These are phyloP conservation scores for Drosophila lutescens DNA, from an alignment of 2,888 invertebrate genomes.

Conservation along the genomic window DNA sequence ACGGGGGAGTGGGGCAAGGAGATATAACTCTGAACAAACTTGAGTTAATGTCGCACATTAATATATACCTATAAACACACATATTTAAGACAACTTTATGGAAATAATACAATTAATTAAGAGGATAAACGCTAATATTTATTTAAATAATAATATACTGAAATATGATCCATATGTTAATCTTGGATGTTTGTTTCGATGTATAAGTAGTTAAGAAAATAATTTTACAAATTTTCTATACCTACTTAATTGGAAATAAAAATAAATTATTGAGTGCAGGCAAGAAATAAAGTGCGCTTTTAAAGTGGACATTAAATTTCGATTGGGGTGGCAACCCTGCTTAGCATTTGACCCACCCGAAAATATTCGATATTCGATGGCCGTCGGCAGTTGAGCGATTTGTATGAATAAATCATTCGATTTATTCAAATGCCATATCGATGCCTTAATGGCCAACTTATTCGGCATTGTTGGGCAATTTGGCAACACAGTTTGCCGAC, in stretches of 20 bases:
- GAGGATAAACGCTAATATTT: too few species aligned
- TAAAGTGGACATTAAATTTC: neutral
- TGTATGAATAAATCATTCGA: conserved; percentile 27
- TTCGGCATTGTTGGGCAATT: conserved; percentile 22
- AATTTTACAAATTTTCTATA: too few species aligned
- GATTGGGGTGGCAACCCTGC: neutral
- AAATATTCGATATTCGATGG: neutral
- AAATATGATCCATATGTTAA: too few species aligned
- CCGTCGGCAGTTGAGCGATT: neutral
- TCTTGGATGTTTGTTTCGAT: too few species aligned
- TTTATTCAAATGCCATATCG: conserved; percentile 39
- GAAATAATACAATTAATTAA: neutral
- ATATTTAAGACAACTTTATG: neutral
- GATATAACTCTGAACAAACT: neutral
- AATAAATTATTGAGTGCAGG: neutral
- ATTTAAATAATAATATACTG: too few species aligned
- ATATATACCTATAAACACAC: too few species aligned
- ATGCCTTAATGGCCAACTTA: conserved; percentile 37
- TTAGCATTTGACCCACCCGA: neutral
- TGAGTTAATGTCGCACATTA: neutral
- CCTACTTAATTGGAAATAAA: too few species aligned
- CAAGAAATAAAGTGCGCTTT: neutral
- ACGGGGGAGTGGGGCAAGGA: neutral
- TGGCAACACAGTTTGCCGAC: conserved; percentile 5
- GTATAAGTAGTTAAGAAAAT: too few species aligned